phyloP scores from a whole-genome alignment of 1,140 invertebrate species.

The Hylaeus anthracinus region DNA sequence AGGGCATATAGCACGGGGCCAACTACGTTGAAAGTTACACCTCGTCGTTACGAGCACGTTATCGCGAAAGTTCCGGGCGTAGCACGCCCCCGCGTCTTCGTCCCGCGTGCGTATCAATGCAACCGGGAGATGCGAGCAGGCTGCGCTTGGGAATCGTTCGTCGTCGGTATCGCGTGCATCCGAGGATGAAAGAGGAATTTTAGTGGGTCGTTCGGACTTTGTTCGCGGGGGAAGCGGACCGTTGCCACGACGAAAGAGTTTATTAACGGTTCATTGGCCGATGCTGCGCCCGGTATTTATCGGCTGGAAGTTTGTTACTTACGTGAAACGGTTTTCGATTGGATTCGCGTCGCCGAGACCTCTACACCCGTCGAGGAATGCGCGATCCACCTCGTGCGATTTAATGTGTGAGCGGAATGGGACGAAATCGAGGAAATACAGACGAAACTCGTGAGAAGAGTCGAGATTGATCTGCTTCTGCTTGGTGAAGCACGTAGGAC shows the following conservation, averaged over 20 bases:
- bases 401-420: too few relatives aligned
- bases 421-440: too few relatives aligned
- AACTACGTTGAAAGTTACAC: slow-evolving; percentile 50
- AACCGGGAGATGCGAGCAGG: background rate
- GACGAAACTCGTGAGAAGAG: too few relatives aligned
- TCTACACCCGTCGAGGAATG: too few relatives aligned
- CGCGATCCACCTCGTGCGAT: too few relatives aligned
- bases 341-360: too few relatives aligned
- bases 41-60: slow-evolving; percentile 52
- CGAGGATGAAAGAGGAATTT: background rate
- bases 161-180: too few relatives aligned
- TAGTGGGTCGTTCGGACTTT: slow-evolving; percentile 4
- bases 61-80: slow-evolving; percentile 50
- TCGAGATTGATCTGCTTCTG: too few relatives aligned
- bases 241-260: slow-evolving; percentile 2
- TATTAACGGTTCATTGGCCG: slow-evolving; percentile 30
- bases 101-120: background rate
- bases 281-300: background rate
- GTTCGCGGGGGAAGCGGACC: background rate
- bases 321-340: background rate
- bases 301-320: background rate
- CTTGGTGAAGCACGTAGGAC: too few relatives aligned
- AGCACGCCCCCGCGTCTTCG: background rate
- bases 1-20: background rate
- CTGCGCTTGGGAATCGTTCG: background rate